Evolutionary conservation across 2,888 invertebrate species (phyloP), one percentile per base, ranked within the genome.

Genomic region (Myathropa florea): DNA sequence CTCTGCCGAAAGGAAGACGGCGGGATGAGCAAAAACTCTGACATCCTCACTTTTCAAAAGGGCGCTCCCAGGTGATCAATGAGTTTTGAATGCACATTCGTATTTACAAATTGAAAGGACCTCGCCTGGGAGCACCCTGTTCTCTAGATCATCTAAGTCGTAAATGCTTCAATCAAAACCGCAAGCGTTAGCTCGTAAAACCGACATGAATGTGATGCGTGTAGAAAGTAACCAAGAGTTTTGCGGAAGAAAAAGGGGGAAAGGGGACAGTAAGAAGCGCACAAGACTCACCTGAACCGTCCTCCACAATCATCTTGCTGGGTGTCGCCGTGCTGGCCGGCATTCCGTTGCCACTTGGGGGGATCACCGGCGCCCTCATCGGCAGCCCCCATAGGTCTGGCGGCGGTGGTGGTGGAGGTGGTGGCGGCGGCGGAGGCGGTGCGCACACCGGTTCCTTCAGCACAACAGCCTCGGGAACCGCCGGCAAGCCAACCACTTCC

Each of bases 351-450:
- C 71, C 61, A 73, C 68, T 82, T n/a, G 60, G 65, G 1, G 68
- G n/a, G 6, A 30, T 39, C 21, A 72, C 73, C 18, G 82, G 72
- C 18, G 73, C 71, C 60, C 83, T 14, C 55, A 64, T 24, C 61
- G 89, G 89, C 63, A 83, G 67, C 26, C 88, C 88, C 90, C 89
- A 90, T 89, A 91, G 90, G 72, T 90, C 90, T 12, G 90, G 90
- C 14, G 91, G 91, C 71, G 91, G 91, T 53, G 91, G 91, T 30
- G 91, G 91, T n/a, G 91, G 91, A n/a, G 91, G 91, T 0, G 91
- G 91, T 3, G 91, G 89, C 30, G 89, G 88, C 64, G 89, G 89
- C 36, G 89, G 89, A 30, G 88, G 88, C 81, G 77, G 86, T 53
- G 88, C 87, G 79, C 59, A 83, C 26, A 80, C 81, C 53, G 70